Conservation (phyloP, 92 coral and sea anemone species). For the Heliopora coerulea region DNA sequence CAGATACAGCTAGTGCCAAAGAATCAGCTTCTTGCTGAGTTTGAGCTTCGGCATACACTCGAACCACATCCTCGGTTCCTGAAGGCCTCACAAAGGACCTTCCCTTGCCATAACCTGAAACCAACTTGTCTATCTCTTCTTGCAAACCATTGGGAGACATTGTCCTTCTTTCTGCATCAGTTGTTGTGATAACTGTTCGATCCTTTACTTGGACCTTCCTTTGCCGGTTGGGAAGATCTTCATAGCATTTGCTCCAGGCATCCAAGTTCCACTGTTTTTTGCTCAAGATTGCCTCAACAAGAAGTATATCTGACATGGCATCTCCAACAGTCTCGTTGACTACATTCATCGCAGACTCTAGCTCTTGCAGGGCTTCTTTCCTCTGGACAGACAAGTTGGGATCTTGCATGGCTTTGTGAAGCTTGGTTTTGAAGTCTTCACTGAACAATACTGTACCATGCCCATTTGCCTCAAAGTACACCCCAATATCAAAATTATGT, state of each 20-base stretch:
- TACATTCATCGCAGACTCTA: constrained; percentile 70
- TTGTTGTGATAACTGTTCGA: constrained; percentile 82
- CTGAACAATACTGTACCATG: constrained; percentile 90
- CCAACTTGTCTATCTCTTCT: constrained; percentile 74
- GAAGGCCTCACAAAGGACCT: constrained; percentile 99
- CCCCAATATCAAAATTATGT: constrained; percentile 86
- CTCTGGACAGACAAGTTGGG: constrained; percentile 51
- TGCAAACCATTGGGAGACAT: constrained; percentile 82
- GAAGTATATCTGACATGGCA: constrained; percentile 93
- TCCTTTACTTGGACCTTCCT: constrained; percentile 82
- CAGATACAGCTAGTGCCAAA: constrained; percentile 74
- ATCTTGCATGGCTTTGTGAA: constrained; percentile 53
- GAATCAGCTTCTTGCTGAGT: constrained; percentile 80
- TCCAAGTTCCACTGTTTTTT: constrained; percentile 76
- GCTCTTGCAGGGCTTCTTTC: constrained; percentile 64
- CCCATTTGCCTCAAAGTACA: constrained; percentile 98
- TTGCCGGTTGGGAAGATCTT: constrained; percentile 85
- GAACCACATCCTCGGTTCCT: constrained; percentile 97
- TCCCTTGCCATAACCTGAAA: constrained; percentile 56
- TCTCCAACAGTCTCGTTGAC: constrained; percentile 96
- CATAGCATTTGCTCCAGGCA: constrained; percentile 73
- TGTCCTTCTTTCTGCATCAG: constrained; percentile 79
- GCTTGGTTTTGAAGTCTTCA: constrained; percentile 58
- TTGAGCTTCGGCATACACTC: constrained; percentile 93
- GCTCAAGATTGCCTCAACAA: constrained; percentile 81